Evolutionary conservation across 2,113 vertebrate genomes (phyloP), one percentile per base, ranked within the genome.

Genomic region (Junco hyemalis): DNA sequence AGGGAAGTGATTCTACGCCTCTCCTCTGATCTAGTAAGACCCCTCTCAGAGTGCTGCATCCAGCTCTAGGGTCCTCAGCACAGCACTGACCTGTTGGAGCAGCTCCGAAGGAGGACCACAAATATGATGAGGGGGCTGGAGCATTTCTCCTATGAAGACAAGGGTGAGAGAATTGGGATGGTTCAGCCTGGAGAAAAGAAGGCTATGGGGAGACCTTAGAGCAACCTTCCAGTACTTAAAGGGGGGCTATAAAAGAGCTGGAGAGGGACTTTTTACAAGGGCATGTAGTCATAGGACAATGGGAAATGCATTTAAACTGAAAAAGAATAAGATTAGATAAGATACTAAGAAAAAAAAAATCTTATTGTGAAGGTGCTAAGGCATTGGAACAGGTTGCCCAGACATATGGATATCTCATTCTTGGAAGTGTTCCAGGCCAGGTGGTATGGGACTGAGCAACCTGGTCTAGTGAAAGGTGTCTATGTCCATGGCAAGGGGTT

Each of bases 1-100:
- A 56, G 42, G 26, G 38, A 70, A 15, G 31, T 69, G 48, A 48
- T 82, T 63, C 14, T 54, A 26, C 12, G 21, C 17, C 47, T 61
- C 24, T 54, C 14, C n/a, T 60, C 38, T 17, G 6, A 47, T 69
- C 29, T 48, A 31, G 6, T 48, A 44, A 31, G 14, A 70, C 18
- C 8, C 8, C 35, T 33, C 21, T 31, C 0, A 0, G 22, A 36
- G 26, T 36, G 18, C 26, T 56, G 35, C 22, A 33, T 69, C 31
- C 64, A 56, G 21, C 12, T 70, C 31, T 33, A 14, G 80, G 47
- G 47, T 69, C 40, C 48, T 29, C 42, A 33, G 56, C 56, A 28
- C 12, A 36, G 22, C 31, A 70, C 19, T 40, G 31, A 54, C 31
- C 17, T 76, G 9, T 40, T 56, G 64, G 26, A 63, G 22, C 0